Percentiles rank a stretch among this genome's conserved stretches.
These are phyloP conservation scores for Mycteria americana DNA, from an alignment of 2,797 vertebrate genomes.

Conservation along the genomic window DNA sequence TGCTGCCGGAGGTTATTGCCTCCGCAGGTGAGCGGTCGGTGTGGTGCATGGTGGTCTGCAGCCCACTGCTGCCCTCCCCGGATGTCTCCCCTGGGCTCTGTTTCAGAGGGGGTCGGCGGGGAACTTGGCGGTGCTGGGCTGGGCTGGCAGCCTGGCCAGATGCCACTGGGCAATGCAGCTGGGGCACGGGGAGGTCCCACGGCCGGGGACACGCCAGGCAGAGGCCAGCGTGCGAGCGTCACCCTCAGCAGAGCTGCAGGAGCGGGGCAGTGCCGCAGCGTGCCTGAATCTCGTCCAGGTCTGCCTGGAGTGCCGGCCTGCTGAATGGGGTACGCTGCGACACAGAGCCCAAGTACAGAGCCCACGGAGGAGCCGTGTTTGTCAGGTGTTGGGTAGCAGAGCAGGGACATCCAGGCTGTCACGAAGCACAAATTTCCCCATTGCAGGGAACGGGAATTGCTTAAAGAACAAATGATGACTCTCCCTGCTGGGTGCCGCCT, in stretches of 20 bases:
- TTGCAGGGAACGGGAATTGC: not conserved
- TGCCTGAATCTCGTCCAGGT: not conserved
- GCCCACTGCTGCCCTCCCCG: not conserved
- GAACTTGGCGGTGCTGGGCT: not conserved
- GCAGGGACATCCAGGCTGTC: not conserved
- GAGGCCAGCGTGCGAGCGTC: rapidly evolving
- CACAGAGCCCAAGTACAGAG: not conserved
- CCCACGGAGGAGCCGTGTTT: not conserved
- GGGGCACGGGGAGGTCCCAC: not conserved
- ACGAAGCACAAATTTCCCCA: rapidly evolving
- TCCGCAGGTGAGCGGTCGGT: rapidly evolving
- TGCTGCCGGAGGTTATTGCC: not conserved
- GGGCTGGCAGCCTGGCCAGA: not conserved
- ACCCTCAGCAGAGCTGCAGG: not conserved
- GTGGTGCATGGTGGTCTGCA: not conserved
- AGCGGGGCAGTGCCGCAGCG: not conserved
- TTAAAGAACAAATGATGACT: not conserved
- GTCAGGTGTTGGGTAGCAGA: not conserved
- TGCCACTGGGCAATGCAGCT: not conserved
- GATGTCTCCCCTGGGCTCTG: rapidly evolving
- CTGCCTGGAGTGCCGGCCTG: not conserved
- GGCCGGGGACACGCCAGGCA: rapidly evolving
- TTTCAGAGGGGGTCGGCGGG: not conserved
- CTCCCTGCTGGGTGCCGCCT: not conserved
- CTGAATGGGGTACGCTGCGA: too few relatives aligned